These are phyloP conservation scores for Gastrophryne carolinensis DNA, from an alignment of 2,797 vertebrate genomes.

Conservation along the genomic window DNA sequence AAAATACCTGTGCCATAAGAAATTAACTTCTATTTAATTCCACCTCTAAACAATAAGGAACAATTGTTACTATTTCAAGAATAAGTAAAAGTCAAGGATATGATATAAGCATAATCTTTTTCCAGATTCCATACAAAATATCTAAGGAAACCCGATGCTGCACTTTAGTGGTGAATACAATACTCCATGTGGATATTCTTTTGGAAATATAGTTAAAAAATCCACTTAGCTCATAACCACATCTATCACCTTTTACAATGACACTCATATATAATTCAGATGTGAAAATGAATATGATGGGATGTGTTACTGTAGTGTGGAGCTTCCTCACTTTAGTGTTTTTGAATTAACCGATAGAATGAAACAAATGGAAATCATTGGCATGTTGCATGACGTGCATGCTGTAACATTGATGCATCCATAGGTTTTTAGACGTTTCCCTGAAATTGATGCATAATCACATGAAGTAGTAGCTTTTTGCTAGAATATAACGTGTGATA, in stretches of 20 bases:
- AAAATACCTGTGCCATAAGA: too few relatives aligned
- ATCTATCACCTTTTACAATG: slow-evolving; percentile 38
- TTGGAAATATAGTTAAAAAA: slow-evolving; percentile 32
- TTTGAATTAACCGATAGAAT: neutral
- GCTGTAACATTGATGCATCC: neutral
- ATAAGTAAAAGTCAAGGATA: too few relatives aligned
- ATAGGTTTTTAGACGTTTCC: neutral
- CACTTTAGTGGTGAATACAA: slow-evolving; percentile 15
- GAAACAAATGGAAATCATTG: neutral
- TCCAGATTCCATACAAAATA: slow-evolving; percentile 7
- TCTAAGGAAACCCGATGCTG: slow-evolving; percentile 11
- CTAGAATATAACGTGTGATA: neutral
- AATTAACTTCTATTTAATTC: too few relatives aligned
- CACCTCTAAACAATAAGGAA: too few relatives aligned
- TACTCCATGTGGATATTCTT: slow-evolving; percentile 44
- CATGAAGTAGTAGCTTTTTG: neutral
- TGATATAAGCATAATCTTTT: neutral
- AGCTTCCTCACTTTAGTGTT: slow-evolving; percentile 9
- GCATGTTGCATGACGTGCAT: neutral
- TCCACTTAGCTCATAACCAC: slow-evolving; percentile 20
- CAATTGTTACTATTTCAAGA: too few relatives aligned
- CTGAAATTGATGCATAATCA: neutral
- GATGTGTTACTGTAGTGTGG: slow-evolving; percentile 16
- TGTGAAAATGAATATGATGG: slow-evolving; percentile 45
- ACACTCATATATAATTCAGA: slow-evolving; percentile 48